Evolutionary conservation across 2,888 invertebrate species (phyloP).

Genomic region (Baccha elongata): DNA sequence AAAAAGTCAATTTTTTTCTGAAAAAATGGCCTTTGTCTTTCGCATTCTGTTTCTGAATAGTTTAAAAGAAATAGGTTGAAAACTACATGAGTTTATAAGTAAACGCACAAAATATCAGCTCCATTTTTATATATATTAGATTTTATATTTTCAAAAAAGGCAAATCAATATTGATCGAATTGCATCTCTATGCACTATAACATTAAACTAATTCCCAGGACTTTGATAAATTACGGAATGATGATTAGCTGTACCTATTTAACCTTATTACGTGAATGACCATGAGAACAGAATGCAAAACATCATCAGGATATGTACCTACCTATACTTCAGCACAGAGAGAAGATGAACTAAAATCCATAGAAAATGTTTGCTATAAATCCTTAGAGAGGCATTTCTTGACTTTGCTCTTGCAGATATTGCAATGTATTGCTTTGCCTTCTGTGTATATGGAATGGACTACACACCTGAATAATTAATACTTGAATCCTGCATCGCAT

Average conservation of each 20-base stretch:
- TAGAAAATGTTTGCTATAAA: constrained; percentile 49
- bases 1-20: too few species aligned
- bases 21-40: too few species aligned
- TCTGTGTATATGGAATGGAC: neutral
- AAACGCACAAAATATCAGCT: too few species aligned
- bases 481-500: constrained; percentile 34
- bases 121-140: too few species aligned
- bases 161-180: too few species aligned
- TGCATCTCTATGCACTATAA: neutral
- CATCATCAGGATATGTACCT: constrained; percentile 18
- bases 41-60: too few species aligned
- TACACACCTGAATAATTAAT: constrained; percentile 41
- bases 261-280: constrained; percentile 6
- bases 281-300: constrained; percentile 27
- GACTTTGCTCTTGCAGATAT: constrained; percentile 29
- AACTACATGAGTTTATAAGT: too few species aligned
- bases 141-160: too few species aligned
- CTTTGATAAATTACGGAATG: constrained; percentile 46
- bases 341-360: neutral
- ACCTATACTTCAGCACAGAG: neutral
- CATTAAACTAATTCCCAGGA: neutral
- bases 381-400: constrained; percentile 42
- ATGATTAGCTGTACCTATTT: constrained; percentile 24
- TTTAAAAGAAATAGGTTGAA: too few species aligned
- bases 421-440: constrained; percentile 12